phyloP scores from a whole-genome alignment of 2,797 vertebrate species.

The Rhynchotus rufescens region DNA sequence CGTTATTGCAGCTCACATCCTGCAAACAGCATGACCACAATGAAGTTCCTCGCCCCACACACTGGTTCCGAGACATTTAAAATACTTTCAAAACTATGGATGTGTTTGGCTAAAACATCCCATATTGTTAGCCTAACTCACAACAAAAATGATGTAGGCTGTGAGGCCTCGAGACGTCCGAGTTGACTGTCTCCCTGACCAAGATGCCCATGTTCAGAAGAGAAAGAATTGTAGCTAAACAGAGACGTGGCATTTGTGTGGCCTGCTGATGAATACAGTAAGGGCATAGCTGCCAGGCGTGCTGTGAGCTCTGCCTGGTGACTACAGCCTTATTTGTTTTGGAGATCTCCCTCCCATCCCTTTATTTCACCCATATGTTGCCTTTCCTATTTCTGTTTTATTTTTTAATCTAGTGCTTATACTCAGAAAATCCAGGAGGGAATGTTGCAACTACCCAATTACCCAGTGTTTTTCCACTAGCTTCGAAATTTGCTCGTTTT shows the following conservation, averaged over 20 bases:
- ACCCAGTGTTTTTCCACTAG: not conserved
- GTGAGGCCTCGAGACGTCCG: not conserved
- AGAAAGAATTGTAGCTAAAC: not conserved
- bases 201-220: not conserved
- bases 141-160: not conserved
- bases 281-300: not conserved
- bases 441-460: not conserved
- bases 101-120: not conserved
- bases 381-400: not conserved
- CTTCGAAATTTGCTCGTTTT: not conserved
- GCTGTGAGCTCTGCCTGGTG: not conserved
- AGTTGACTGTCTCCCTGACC: not conserved
- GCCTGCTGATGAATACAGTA: not conserved
- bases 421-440: not conserved
- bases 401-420: not conserved
- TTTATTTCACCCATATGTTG: not conserved
- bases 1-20: not conserved
- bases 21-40: not conserved
- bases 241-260: not conserved
- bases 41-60: not conserved
- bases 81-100: not conserved
- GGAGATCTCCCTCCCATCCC: not conserved
- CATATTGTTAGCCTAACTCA: not conserved
- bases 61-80: not conserved
- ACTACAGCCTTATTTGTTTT: not conserved